phyloP scores from a whole-genome alignment of 2,888 invertebrate species.

The Caenorhabditis sp. region DNA sequence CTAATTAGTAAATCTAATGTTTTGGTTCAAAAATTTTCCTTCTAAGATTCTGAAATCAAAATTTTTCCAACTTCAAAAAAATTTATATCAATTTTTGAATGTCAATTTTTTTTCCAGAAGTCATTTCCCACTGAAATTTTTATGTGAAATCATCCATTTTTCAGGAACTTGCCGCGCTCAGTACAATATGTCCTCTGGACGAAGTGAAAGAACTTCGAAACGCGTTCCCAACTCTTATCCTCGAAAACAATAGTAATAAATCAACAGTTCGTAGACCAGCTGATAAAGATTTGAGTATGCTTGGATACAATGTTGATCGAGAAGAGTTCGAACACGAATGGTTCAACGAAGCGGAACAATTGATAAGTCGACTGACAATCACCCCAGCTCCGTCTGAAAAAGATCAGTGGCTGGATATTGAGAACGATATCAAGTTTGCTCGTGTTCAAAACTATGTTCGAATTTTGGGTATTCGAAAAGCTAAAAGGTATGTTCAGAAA shows the following conservation, averaged over 20 bases:
- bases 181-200: constrained; percentile 15
- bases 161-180: constrained; percentile 11
- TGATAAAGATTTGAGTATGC: constrained; percentile 25
- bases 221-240: constrained; percentile 12
- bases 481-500: constrained; percentile 9
- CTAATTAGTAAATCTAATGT: no score
- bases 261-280: constrained; percentile 8
- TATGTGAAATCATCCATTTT: neutral
- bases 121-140: no score
- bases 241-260: constrained; percentile 9
- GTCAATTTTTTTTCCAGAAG: no score
- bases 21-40: no score
- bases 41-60: no score
- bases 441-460: constrained; percentile 38
- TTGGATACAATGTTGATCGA: constrained; percentile 40
- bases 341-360: constrained; percentile 54
- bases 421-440: constrained; percentile 47
- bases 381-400: constrained; percentile 17
- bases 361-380: constrained; percentile 51
- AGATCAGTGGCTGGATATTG: constrained; percentile 28
- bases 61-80: no score
- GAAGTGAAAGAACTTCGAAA: constrained; percentile 24
- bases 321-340: constrained; percentile 47
- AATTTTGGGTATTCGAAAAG: constrained; percentile 28
- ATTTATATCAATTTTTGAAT: no score